phyloP scores from a whole-genome alignment of 2,113 vertebrate species.

The Leuciscus idus region DNA sequence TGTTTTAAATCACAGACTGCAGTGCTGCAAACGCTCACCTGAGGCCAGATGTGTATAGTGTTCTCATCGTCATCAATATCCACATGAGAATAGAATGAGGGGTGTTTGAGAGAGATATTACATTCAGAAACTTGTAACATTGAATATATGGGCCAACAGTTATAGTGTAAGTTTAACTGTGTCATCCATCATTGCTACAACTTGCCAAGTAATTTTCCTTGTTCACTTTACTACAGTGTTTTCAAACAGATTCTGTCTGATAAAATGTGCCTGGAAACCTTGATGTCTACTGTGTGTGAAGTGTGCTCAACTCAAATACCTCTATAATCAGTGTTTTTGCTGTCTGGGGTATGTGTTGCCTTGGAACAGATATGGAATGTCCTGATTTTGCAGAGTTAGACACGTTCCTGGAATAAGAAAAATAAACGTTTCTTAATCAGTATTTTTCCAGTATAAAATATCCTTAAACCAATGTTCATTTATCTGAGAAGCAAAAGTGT shows the following conservation, averaged over 20 bases:
- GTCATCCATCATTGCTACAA: neutral
- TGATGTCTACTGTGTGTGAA: neutral
- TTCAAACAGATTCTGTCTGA: neutral
- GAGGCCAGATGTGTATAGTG: neutral
- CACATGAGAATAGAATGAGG: neutral
- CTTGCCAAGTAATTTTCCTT: neutral
- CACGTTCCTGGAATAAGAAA: neutral
- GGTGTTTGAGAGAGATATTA: neutral
- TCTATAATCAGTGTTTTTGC: slow-evolving; percentile 14
- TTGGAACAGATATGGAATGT: neutral
- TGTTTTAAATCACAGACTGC: neutral
- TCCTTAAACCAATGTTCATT: neutral
- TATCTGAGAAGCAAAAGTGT: too few species aligned
- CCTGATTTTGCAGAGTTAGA: too few species aligned
- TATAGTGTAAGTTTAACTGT: neutral
- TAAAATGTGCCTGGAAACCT: neutral
- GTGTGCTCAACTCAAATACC: neutral
- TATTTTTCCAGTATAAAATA: neutral
- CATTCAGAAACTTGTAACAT: too few species aligned
- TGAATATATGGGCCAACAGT: too few species aligned
- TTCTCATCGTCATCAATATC: neutral
- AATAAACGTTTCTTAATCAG: neutral
- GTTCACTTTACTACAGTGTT: neutral
- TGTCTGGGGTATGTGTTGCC: slow-evolving; percentile 6
- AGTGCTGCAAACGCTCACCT: neutral